Conservation (phyloP, 2,113 vertebrate genomes). For the Brachyistius frenatus region DNA sequence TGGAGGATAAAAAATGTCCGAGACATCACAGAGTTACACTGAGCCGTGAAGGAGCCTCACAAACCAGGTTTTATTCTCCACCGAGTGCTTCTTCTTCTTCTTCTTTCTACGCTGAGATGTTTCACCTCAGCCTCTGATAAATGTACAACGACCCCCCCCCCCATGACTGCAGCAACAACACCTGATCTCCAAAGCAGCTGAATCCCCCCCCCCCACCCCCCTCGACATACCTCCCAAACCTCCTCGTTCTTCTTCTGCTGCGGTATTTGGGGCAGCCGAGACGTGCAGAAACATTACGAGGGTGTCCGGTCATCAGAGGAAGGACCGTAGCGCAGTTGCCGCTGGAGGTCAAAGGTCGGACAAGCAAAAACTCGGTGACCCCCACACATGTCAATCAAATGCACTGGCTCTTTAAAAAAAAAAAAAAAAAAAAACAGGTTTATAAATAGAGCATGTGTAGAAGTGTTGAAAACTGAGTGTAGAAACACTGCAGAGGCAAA, state of each 20-base stretch:
- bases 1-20: too few relatives aligned
- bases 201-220: not conserved
- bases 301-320: slow-evolving; percentile 2
- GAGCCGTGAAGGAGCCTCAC: too few relatives aligned
- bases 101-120: too few relatives aligned
- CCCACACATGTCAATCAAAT: not conserved
- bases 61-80: too few relatives aligned
- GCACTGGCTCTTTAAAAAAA: not conserved
- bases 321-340: slow-evolving; percentile 2
- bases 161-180: not conserved
- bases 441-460: too few relatives aligned
- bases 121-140: too few relatives aligned
- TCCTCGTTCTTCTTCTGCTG: slow-evolving; percentile 47
- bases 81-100: too few relatives aligned
- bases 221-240: slow-evolving; percentile 9
- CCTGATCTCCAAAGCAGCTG: not conserved
- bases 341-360: slow-evolving; percentile 24
- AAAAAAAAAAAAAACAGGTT: too few relatives aligned
- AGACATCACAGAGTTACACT: too few relatives aligned
- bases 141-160: not conserved
- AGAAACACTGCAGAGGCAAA: too few relatives aligned
- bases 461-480: too few relatives aligned
- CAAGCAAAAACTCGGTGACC: slow-evolving; percentile 51
- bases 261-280: slow-evolving; percentile 47
- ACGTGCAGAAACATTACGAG: slow-evolving; percentile 10